phyloP scores from a whole-genome alignment of 2,113 vertebrate species.

The Hypocryptadius cinnamomeus region DNA sequence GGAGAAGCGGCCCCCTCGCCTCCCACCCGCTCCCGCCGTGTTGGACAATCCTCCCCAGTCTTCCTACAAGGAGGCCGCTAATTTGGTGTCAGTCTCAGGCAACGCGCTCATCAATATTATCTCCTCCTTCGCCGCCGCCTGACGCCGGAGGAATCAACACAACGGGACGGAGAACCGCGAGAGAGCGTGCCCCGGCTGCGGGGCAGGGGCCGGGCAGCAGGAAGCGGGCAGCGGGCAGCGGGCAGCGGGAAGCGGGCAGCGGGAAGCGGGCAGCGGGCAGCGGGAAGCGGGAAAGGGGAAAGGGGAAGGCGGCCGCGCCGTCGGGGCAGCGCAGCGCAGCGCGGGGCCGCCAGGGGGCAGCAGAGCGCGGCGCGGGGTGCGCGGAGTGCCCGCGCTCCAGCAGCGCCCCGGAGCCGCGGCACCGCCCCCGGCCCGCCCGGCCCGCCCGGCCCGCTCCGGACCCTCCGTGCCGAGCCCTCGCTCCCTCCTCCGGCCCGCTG shows the following conservation, averaged over 20 bases:
- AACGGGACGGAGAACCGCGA: background rate
- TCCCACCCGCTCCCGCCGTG: constrained; percentile 73
- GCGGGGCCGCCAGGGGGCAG: too few species aligned
- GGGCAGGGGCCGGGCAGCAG: background rate
- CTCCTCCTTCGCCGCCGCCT: constrained; percentile 48
- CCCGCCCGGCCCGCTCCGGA: too few species aligned
- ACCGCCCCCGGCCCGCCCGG: too few species aligned
- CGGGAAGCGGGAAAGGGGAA: too few species aligned
- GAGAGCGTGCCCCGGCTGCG: background rate
- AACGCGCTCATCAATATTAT: constrained; percentile 81
- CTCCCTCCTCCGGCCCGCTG: background rate
- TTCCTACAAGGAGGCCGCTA: constrained; percentile 77
- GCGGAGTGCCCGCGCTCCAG: too few species aligned
- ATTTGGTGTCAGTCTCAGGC: constrained; percentile 78
- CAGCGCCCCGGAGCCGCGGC: too few species aligned
- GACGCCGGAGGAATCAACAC: constrained; percentile 38
- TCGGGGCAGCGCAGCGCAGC: background rate
- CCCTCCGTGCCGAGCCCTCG: too few species aligned
- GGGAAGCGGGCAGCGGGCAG: background rate
- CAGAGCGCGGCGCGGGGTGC: too few species aligned
- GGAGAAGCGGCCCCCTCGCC: constrained; percentile 43
- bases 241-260: rapidly evolving
- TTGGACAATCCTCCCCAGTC: constrained; percentile 73
- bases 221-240: background rate
- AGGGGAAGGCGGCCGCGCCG: background rate